Percentiles rank a stretch among this genome's conserved stretches.
These are phyloP conservation scores for Rhineura floridana DNA, from an alignment of 2,113 vertebrate genomes.

Conservation along the genomic window DNA sequence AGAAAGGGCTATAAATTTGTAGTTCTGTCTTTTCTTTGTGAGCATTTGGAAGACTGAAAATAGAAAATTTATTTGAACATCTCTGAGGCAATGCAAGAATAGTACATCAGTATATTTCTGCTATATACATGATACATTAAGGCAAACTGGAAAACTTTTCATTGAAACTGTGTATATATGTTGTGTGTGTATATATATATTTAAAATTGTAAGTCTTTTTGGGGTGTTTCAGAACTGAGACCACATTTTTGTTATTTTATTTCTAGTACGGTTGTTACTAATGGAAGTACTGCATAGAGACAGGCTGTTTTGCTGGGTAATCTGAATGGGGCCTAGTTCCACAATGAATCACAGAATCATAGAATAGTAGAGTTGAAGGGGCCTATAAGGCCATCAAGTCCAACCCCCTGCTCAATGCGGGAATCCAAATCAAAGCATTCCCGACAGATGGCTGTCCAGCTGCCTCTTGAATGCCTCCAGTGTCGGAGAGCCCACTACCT, in stretches of 20 bases:
- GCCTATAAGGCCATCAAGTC: too few relatives aligned
- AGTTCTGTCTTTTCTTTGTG: not conserved
- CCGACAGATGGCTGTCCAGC: too few relatives aligned
- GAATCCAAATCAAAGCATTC: too few relatives aligned
- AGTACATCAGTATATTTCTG: not conserved
- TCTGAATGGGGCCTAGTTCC: not conserved
- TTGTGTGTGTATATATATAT: not conserved
- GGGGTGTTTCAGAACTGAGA: not conserved
- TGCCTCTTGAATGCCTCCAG: too few relatives aligned
- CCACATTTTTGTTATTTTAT: not conserved
- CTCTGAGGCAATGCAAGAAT: not conserved
- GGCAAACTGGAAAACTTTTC: not conserved
- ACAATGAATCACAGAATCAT: too few relatives aligned
- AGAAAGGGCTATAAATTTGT: not conserved
- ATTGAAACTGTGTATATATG: not conserved
- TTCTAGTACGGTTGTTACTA: not conserved
- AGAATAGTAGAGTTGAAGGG: too few relatives aligned
- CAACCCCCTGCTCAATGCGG: too few relatives aligned
- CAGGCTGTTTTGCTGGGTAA: not conserved
- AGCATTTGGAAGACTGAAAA: not conserved
- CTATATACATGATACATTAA: not conserved
- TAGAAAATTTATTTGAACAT: not conserved
- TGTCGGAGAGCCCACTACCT: too few relatives aligned
- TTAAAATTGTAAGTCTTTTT: not conserved
- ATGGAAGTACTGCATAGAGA: not conserved